Percentiles rank a stretch among this genome's conserved stretches.
Conservation (phyloP, 2,113 vertebrate genomes). For the Cisticola juncidis region DNA sequence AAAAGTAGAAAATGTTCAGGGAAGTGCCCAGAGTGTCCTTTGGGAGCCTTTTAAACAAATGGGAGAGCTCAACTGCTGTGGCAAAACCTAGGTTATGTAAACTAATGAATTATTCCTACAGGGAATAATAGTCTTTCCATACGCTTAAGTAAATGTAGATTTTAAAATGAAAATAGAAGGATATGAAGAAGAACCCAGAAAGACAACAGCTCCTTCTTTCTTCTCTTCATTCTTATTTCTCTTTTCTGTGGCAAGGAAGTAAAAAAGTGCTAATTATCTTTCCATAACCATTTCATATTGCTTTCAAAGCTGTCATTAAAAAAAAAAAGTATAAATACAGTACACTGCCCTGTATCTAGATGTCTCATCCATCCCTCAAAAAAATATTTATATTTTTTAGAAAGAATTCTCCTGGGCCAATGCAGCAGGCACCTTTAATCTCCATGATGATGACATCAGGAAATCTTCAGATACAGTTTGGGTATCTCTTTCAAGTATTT, state of each 20-base stretch:
- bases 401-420: not conserved
- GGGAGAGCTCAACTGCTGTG: not conserved
- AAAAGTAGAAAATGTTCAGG: not conserved
- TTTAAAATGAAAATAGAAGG: not conserved
- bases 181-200: not conserved
- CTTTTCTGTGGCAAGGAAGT: not conserved
- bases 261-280: not conserved
- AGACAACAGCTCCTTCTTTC: not conserved
- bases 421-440: not conserved
- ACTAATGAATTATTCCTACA: not conserved
- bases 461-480: not conserved
- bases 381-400: not conserved
- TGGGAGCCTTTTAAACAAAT: slow-evolving; percentile 38
- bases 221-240: not conserved
- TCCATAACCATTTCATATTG: not conserved
- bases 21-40: not conserved
- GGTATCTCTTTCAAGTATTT: not conserved
- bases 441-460: not conserved
- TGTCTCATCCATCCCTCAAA: not conserved
- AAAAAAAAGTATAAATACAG: not conserved
- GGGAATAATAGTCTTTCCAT: not conserved
- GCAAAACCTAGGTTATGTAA: not conserved
- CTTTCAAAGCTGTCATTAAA: not conserved
- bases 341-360: not conserved
- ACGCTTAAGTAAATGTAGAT: not conserved